phyloP scores from a whole-genome alignment of 1,140 invertebrate genomes.

The Drosophila parvula region DNA sequence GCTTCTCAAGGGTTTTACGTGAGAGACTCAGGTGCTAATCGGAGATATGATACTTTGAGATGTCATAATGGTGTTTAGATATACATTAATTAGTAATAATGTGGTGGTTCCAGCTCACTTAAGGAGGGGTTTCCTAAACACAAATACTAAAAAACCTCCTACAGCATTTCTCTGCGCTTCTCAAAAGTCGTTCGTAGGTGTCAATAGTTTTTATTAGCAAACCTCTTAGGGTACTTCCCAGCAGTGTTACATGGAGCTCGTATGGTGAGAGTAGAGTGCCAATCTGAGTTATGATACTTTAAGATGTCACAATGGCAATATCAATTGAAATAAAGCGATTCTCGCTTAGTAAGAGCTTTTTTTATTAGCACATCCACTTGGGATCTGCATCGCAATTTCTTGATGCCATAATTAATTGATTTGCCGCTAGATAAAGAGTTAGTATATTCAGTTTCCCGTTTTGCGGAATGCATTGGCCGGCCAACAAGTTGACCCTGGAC shows the following conservation, averaged over 20 bases:
- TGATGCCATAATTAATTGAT: slow-evolving; percentile 65
- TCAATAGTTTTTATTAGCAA: neutral
- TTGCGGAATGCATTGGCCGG: slow-evolving; percentile 52
- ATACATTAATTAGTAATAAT: slow-evolving; percentile 8
- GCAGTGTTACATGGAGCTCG: neutral
- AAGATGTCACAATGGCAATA: slow-evolving; percentile 32
- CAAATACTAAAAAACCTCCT: neutral
- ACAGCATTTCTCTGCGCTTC: neutral
- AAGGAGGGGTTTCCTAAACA: neutral
- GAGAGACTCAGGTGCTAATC: slow-evolving; percentile 30
- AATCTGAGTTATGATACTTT: slow-evolving; percentile 40
- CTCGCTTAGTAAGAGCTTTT: slow-evolving; percentile 22
- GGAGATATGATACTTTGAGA: slow-evolving; percentile 27
- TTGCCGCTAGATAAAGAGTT: slow-evolving; percentile 20
- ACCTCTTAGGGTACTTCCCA: neutral
- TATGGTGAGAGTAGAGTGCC: neutral
- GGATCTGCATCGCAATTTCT: slow-evolving; percentile 43
- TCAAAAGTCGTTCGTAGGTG: no score
- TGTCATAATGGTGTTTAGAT: slow-evolving; percentile 30
- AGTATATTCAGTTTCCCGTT: slow-evolving; percentile 37
- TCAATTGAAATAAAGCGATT: slow-evolving; percentile 21
- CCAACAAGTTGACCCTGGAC: slow-evolving; percentile 61
- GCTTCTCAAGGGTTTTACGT: slow-evolving; percentile 23
- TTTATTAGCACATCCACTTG: slow-evolving; percentile 31
- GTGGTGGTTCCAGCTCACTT: neutral